Evolutionary conservation across 2,888 invertebrate species (phyloP).

Genomic region (Creontiades dilutus): DNA sequence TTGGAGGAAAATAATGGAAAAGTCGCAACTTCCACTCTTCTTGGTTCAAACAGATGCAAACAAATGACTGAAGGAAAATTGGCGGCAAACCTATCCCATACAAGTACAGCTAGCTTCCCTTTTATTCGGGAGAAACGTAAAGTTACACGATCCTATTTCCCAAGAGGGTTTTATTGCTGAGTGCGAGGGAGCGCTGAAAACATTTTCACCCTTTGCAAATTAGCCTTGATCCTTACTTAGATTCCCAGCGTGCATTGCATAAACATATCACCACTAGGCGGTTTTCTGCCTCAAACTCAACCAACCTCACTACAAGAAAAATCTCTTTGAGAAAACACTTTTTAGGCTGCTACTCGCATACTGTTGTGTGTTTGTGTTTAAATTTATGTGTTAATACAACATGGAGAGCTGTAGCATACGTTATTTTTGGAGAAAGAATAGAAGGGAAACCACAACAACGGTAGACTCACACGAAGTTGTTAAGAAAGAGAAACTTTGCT

Average conservation of each 20-base stretch:
- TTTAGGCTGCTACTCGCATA: not conserved
- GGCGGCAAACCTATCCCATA: slow-evolving; percentile 17
- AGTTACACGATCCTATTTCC: slow-evolving; percentile 15
- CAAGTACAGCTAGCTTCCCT: not conserved
- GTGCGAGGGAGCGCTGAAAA: not conserved
- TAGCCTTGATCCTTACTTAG: slow-evolving; percentile 36
- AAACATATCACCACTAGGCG: slow-evolving; percentile 20
- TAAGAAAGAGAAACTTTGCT: too few species aligned
- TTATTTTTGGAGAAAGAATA: too few species aligned
- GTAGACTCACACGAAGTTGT: too few species aligned
- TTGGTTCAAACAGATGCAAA: not conserved
- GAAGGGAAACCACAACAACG: too few species aligned
- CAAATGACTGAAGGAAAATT: not conserved
- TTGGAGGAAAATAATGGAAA: too few species aligned
- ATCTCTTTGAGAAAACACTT: not conserved
- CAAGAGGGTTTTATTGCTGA: slow-evolving; percentile 12
- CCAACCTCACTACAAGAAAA: not conserved
- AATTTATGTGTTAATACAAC: too few species aligned
- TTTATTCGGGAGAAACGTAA: not conserved
- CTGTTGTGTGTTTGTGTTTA: too few species aligned
- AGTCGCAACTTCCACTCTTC: too few species aligned
- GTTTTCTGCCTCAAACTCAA: not conserved
- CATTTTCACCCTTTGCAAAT: slow-evolving; percentile 33
- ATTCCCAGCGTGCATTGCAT: slow-evolving; percentile 32
- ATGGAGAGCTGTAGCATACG: too few species aligned